Evolutionary conservation across 2,888 invertebrate species (phyloP), one percentile per base, ranked within the genome.

Genomic region (Platycheirus albimanus): DNA sequence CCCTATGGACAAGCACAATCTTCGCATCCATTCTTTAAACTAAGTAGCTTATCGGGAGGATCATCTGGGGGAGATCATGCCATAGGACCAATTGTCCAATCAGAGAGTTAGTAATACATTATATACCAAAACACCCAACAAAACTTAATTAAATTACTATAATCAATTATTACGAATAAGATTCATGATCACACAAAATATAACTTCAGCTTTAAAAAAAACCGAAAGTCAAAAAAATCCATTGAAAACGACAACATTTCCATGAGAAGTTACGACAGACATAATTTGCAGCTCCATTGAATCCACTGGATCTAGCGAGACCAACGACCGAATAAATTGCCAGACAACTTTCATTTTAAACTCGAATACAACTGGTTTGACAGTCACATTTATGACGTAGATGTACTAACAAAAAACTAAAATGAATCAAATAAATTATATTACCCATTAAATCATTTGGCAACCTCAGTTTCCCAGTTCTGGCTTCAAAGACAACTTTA

Each of bases 51-150:
- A 24, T 89, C 89, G 5, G 89, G 88, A 1, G 89, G 89, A 63
- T 90, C 90, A 11, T 90, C 90, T 3, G 87, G 89, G 86, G 89
- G 86, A 66, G 88, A 87, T 47, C 85, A 86, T 28, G 71, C 85
- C 1, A 72, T 86, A 0, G 87, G 87, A 30, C 88, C 89, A 13
- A 87, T 88, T 54, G 78, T 89, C 45, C 90, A 90, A 49, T 87
- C 88, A 86, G 90, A 90, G 87, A 90, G 91, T 91, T 84, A 90
- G 90, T 89, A 86, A 74, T 3, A n/a, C n/a, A n/a, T n/a, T n/a
- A n/a, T 11, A 1, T 19, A 10, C 6, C 7, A 19, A 13, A 15
- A 8, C 0, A 10, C 8, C 15, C 36, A 33, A n/a, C n/a, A n/a
- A n/a, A n/a, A n/a, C n/a, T n/a, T n/a, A n/a, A n/a, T 52, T 3